A percentile compares a stretch with the other conserved stretches of the same genome.
phyloP scores from a whole-genome alignment of 1,140 invertebrate species.

The Meloidogyne exigua region DNA sequence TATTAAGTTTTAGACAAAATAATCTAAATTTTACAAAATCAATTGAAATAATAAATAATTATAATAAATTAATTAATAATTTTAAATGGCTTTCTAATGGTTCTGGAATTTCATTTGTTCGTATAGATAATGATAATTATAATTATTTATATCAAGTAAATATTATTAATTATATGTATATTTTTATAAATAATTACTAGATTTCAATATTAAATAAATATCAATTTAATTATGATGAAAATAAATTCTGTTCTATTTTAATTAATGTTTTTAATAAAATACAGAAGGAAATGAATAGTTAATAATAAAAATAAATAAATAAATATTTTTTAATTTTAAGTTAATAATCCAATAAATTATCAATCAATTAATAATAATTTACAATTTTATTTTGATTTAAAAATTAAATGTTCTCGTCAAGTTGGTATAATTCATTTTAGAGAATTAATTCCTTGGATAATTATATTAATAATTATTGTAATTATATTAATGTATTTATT shows the following conservation, averaged over 20 bases:
- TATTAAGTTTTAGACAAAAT: conserved; percentile 8
- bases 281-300: not conserved
- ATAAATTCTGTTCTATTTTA: conserved; percentile 2
- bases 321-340: not conserved
- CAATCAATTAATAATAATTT: not conserved
- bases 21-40: not conserved
- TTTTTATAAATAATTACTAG: not conserved
- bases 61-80: not conserved
- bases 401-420: conserved; percentile 2
- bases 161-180: not conserved
- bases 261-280: not conserved
- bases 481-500: not conserved
- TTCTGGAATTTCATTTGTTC: conserved; percentile 6
- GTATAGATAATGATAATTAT: conserved; percentile 7
- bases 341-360: not conserved
- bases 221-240: conserved; percentile 4
- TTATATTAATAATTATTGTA: not conserved
- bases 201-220: conserved; percentile 6
- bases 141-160: conserved; percentile 7
- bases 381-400: conserved; percentile 5
- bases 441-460: not conserved
- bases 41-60: conserved; percentile 1
- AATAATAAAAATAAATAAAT: not conserved
- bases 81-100: not conserved
- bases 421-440: conserved; percentile 11